These are phyloP conservation scores for Boulengerochromis microlepis DNA, from an alignment of 2,113 vertebrate species.

Conservation along the genomic window DNA sequence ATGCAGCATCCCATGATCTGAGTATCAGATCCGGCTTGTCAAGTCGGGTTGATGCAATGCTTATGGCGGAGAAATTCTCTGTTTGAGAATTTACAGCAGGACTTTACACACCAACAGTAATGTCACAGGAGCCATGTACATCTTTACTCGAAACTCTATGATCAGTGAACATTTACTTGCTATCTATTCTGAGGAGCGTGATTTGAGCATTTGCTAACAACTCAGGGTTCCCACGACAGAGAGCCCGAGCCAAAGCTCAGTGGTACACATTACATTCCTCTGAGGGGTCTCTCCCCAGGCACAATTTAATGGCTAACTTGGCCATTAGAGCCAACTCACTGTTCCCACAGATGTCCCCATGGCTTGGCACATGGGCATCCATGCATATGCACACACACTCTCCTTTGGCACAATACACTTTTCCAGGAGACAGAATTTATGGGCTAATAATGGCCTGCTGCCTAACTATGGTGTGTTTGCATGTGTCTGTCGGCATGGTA, in stretches of 20 bases:
- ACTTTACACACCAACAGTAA: background rate
- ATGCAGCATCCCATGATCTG: background rate
- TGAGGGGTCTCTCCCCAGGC: slow-evolving; percentile 30
- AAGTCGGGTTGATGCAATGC: background rate
- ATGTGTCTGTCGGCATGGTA: slow-evolving; percentile 20
- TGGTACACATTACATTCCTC: slow-evolving; percentile 50
- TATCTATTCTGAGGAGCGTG: background rate
- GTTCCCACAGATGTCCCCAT: slow-evolving; percentile 56
- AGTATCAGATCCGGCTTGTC: background rate
- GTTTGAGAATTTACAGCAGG: background rate
- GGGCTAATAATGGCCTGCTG: background rate
- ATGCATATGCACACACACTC: slow-evolving; percentile 35
- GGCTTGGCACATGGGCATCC: slow-evolving; percentile 19
- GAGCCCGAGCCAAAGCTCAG: slow-evolving; percentile 25
- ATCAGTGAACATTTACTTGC: background rate
- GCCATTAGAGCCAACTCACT: slow-evolving; percentile 23
- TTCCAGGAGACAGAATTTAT: background rate
- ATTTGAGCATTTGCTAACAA: background rate
- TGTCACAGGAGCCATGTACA: background rate
- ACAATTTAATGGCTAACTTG: slow-evolving; percentile 52
- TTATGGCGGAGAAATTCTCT: background rate
- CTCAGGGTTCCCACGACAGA: background rate
- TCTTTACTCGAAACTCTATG: background rate
- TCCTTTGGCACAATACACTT: background rate
- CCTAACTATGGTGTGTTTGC: background rate